phyloP scores from a whole-genome alignment of 92 coral and sea anemone genomes.

The Nematostella vectensis region DNA sequence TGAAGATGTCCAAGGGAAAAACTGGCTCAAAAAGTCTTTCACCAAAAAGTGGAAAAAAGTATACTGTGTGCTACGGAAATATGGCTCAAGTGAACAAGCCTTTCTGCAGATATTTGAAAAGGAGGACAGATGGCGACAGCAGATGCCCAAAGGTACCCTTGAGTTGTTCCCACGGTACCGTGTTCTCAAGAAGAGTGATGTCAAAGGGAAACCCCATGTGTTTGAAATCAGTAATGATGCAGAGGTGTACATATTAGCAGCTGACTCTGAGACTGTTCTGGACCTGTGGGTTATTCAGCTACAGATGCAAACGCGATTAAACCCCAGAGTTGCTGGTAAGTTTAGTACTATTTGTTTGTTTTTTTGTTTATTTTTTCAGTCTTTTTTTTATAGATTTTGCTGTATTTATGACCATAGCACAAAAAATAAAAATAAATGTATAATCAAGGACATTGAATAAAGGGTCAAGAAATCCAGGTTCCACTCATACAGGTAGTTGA shows the following conservation, averaged over 20 bases:
- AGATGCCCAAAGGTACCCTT: slow-evolving; percentile 77
- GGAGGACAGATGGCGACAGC: slow-evolving; percentile 87
- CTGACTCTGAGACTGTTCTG: slow-evolving; percentile 85
- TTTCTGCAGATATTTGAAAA: slow-evolving; percentile 94
- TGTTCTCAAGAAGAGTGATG: slow-evolving; percentile 68
- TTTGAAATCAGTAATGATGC: slow-evolving; percentile 88
- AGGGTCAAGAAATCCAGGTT: no score
- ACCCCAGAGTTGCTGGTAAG: slow-evolving; percentile 76
- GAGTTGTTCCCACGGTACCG: slow-evolving; percentile 81
- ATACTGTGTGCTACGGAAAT: slow-evolving; percentile 70
- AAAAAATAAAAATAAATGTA: no score
- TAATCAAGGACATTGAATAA: no score
- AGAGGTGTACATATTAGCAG: slow-evolving; percentile 62
- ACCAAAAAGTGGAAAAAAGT: slow-evolving; percentile 88
- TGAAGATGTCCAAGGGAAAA: slow-evolving; percentile 59
- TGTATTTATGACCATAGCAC: no score
- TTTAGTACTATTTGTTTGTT: background rate
- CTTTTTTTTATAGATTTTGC: no score
- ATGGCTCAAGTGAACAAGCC: slow-evolving; percentile 73
- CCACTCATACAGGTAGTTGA: no score
- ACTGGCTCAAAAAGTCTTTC: slow-evolving; percentile 82
- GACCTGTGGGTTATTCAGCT: slow-evolving; percentile 96
- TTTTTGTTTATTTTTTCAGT: no score
- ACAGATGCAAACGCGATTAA: slow-evolving; percentile 87
- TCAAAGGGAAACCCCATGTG: slow-evolving; percentile 61